A percentile compares a stretch with the other conserved stretches of the same genome.
Evolutionary conservation across 2,113 vertebrate species (phyloP).

Genomic region (Thamnaconus septentrionalis): DNA sequence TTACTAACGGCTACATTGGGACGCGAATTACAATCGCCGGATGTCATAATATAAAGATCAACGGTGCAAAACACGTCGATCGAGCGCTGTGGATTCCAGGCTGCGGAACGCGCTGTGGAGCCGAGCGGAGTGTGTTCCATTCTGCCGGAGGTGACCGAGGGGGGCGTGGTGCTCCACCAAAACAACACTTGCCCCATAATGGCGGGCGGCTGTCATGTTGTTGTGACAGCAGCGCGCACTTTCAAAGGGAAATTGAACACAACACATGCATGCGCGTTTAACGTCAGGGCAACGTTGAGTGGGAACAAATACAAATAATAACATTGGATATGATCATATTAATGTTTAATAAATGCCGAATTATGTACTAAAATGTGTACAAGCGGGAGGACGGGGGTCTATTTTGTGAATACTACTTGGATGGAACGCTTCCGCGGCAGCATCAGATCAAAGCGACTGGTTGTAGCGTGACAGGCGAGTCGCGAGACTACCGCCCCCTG

Average conservation of each 20-base stretch:
- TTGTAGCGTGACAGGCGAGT: conserved; percentile 15
- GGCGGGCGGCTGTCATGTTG: conserved; percentile 71
- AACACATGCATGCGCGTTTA: not conserved
- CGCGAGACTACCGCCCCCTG: conserved; percentile 40
- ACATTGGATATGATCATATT: too few relatives aligned
- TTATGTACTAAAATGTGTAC: too few relatives aligned
- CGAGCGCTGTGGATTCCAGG: not conserved
- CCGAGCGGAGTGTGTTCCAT: conserved; percentile 23
- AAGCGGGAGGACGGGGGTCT: too few relatives aligned
- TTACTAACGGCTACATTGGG: not conserved
- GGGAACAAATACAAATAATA: not conserved
- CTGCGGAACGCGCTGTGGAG: conserved; percentile 14
- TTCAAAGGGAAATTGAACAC: not conserved
- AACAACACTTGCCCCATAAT: conserved; percentile 71
- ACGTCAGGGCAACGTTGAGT: not conserved
- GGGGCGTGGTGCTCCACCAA: conserved; percentile 72
- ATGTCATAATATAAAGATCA: not conserved
- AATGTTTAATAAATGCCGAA: too few relatives aligned
- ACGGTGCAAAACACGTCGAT: not conserved
- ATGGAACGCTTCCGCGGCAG: conserved; percentile 5
- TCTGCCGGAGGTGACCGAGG: conserved; percentile 54
- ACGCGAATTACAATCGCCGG: not conserved
- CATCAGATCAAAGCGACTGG: conserved; percentile 29
- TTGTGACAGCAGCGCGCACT: conserved; percentile 56
- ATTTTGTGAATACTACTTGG: too few relatives aligned